Evolutionary conservation across 2,888 invertebrate genomes (phyloP).

Genomic region (Catocala fraxini): DNA sequence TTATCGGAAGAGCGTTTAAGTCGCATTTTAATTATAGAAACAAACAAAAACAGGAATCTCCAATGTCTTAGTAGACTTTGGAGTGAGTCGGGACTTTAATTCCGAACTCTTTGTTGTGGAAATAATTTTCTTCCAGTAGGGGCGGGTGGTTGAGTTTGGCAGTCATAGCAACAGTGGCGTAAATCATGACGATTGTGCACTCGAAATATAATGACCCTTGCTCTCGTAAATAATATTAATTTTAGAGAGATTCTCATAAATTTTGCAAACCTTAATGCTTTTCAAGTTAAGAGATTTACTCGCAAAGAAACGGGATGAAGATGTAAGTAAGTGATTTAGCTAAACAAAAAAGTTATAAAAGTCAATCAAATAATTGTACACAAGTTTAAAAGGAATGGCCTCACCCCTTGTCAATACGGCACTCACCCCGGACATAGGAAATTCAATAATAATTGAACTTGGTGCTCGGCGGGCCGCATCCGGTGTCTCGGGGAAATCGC

Average conservation of each 20-base stretch:
- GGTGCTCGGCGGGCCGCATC: slow-evolving; percentile 77
- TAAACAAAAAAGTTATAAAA: slow-evolving; percentile 17
- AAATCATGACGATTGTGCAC: slow-evolving; percentile 50
- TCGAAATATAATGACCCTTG: slow-evolving; percentile 35
- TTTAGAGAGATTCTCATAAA: neutral
- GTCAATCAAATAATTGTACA: slow-evolving; percentile 26
- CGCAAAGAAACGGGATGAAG: neutral
- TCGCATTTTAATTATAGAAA: slow-evolving; percentile 83
- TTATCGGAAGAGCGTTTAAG: slow-evolving; percentile 76
- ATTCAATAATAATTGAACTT: slow-evolving; percentile 84
- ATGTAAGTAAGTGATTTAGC: neutral
- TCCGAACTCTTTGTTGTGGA: slow-evolving; percentile 65
- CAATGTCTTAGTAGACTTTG: slow-evolving; percentile 70
- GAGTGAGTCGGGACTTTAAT: slow-evolving; percentile 67
- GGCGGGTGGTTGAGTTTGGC: slow-evolving; percentile 35
- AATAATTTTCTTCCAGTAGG: slow-evolving; percentile 57
- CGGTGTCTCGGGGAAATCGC: slow-evolving; percentile 77
- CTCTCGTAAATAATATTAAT: slow-evolving; percentile 28
- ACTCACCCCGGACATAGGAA: slow-evolving; percentile 68
- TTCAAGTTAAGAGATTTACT: neutral
- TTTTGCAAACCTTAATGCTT: neutral
- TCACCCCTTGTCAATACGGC: slow-evolving; percentile 45
- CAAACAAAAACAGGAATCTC: slow-evolving; percentile 79
- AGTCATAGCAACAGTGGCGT: slow-evolving; percentile 45
- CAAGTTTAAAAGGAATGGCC: slow-evolving; percentile 52